A percentile compares a stretch with the other conserved stretches of the same genome.
phyloP scores from a whole-genome alignment of 2,113 vertebrate species.

The Regulus satrapa region DNA sequence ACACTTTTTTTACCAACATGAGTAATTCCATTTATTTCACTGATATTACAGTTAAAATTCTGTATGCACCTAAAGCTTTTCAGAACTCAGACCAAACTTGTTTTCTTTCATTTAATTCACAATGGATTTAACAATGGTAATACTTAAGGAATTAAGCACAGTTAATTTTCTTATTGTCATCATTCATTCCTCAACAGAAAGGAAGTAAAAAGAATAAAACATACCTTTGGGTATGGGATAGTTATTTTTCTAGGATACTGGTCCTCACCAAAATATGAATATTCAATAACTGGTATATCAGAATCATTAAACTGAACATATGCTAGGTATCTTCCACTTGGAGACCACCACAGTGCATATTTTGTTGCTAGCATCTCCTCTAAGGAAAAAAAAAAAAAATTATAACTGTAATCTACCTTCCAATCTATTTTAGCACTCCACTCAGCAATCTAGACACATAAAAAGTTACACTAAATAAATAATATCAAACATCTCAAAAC shows the following conservation, averaged over 20 bases:
- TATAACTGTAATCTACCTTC: not conserved
- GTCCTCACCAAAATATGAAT: slow-evolving; percentile 84
- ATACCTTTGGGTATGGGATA: slow-evolving; percentile 94
- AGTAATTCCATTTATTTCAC: not conserved
- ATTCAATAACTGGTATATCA: slow-evolving; percentile 88
- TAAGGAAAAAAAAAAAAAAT: slow-evolving; percentile 53
- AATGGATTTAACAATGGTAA: not conserved
- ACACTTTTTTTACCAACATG: not conserved
- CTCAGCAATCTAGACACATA: not conserved
- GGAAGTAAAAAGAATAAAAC: slow-evolving; percentile 2
- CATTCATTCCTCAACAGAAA: slow-evolving; percentile 27
- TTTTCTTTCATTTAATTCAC: not conserved
- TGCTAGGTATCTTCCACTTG: slow-evolving; percentile 82
- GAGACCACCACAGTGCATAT: slow-evolving; percentile 94
- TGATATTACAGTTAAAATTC: not conserved
- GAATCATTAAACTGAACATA: slow-evolving; percentile 91
- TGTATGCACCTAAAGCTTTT: not conserved
- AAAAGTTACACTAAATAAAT: not conserved
- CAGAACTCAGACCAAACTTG: not conserved
- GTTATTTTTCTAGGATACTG: slow-evolving; percentile 89
- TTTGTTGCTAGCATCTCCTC: slow-evolving; percentile 94
- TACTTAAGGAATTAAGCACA: not conserved
- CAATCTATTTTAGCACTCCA: not conserved
- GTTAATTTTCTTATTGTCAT: not conserved
- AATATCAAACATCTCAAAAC: not conserved